Base-by-base conservation (phyloP, 2,113 vertebrate genomes). In the Mustela lutreola region DNA sequence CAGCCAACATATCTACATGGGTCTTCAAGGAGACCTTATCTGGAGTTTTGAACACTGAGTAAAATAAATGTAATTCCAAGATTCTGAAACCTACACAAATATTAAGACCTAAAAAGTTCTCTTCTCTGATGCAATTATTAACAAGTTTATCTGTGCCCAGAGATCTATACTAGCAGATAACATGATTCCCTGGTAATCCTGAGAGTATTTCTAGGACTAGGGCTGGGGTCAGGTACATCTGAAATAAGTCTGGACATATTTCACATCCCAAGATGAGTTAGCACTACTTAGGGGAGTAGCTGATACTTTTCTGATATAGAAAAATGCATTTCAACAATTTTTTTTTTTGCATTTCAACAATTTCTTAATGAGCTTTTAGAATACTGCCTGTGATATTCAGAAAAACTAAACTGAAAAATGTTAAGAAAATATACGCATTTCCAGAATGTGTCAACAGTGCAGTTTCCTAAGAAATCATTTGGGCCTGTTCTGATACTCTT, bases 331-430 rank as follows among this genome's bases (percentile, higher is more conserved):
- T 48, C n/a, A 87, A 83, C 24, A 81, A 86, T 24, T 73, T 94
- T 42, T 42, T 42, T 42, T 42, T 42, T 42, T 48, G 31, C 36
- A 92, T 91, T 94, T 48, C n/a, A 87, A 83, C 24, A 81, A 86
- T 24, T 73, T 94, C 39, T 96, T 85, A 90, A 70, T n/a, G 8
- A 91, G 8, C 22, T 97, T 89, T 96, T 48, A 90, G 33, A 83
- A 94, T 81, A 75, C 4, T 79, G 24, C 5, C 18, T 90, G 1
- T 65, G 42, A 84, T 56, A 78, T 53, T 79, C 14, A 95, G 53
- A 94, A 97, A 89, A 95, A 70, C 75, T 60, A 94, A 94, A 75
- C 42, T 84, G 24, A 93, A 96, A 97, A 93, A 56, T 78, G 70
- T n/a, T 76, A 73, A 92, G 16, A 95, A 92, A 42, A 2, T 5